Evolutionary conservation across 2,797 vertebrate genomes (phyloP).

Genomic region (Loris lydekkerianus): DNA sequence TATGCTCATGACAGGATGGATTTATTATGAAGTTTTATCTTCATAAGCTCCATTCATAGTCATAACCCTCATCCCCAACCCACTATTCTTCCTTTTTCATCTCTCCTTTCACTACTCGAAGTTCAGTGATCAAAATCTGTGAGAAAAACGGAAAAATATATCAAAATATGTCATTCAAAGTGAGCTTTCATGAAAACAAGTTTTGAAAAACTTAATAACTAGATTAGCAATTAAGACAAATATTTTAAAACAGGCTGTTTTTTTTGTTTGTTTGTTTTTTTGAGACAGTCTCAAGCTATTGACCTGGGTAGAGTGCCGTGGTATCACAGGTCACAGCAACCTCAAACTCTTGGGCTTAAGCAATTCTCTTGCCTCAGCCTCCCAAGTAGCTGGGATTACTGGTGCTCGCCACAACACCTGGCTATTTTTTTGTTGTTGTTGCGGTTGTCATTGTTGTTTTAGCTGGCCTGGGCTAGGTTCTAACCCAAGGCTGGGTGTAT

Average conservation of each 20-base stretch:
- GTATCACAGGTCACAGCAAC: too few relatives aligned
- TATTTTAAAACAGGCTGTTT: not conserved
- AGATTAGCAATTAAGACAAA: not conserved
- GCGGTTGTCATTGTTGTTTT: too few relatives aligned
- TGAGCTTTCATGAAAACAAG: not conserved
- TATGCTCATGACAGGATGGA: not conserved
- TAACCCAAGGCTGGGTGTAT: too few relatives aligned
- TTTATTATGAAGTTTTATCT: not conserved
- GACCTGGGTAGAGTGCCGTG: too few relatives aligned
- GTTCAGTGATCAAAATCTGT: not conserved
- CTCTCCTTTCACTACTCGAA: not conserved
- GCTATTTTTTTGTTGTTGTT: too few relatives aligned
- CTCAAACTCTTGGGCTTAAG: too few relatives aligned
- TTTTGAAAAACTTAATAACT: not conserved
- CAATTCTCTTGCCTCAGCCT: too few relatives aligned
- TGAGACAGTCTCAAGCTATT: too few relatives aligned
- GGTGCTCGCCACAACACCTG: too few relatives aligned
- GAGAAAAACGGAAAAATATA: not conserved
- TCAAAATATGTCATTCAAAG: not conserved
- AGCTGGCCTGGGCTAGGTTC: too few relatives aligned
- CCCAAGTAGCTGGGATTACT: too few relatives aligned
- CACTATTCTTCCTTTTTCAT: not conserved
- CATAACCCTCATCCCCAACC: not conserved
- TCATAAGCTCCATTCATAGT: not conserved
- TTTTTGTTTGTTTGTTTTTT: too few relatives aligned